phyloP scores from a whole-genome alignment of 2,888 invertebrate genomes.

The Byasa hedistus region DNA sequence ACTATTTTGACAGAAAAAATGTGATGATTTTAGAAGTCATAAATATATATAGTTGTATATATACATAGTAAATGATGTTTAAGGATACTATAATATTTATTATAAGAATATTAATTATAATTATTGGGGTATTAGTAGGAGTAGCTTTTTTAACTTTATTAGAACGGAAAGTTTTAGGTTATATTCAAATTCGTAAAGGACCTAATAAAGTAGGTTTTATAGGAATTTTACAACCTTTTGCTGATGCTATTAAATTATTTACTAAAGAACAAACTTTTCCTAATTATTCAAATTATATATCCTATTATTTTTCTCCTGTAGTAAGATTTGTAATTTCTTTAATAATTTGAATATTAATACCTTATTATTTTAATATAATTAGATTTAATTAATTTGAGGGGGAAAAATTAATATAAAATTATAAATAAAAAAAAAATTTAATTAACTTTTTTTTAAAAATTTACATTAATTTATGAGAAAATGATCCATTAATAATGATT shows the following conservation, averaged over 20 bases:
- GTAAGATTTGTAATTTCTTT: constrained; percentile 79
- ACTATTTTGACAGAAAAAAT: constrained; percentile 84
- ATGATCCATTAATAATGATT: constrained; percentile 70
- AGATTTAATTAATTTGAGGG: constrained; percentile 81
- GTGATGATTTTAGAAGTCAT: constrained; percentile 86
- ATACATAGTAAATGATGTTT: constrained; percentile 43
- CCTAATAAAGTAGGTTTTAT: constrained; percentile 12
- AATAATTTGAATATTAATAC: constrained; percentile 80
- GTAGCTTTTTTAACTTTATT: constrained; percentile 86
- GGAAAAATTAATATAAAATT: too few species aligned
- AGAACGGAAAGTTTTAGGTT: constrained; percentile 69
- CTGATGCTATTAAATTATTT: constrained; percentile 87
- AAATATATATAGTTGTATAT: constrained; percentile 77
- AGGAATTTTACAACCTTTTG: constrained; percentile 72
- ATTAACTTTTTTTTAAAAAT: too few species aligned
- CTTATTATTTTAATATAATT: constrained; percentile 76
- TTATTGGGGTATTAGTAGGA: constrained; percentile 80
- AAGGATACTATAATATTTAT: too few species aligned
- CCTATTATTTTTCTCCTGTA: constrained; percentile 50
- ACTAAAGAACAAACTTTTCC: constrained; percentile 79
- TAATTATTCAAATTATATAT: constrained; percentile 78
- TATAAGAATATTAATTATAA: constrained; percentile 39
- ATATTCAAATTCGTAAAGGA: constrained; percentile 13
- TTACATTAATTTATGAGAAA: too few species aligned
- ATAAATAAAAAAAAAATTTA: too few species aligned